Evolutionary conservation across 2,797 vertebrate genomes (phyloP).

Genomic region (Phoebastria nigripes): DNA sequence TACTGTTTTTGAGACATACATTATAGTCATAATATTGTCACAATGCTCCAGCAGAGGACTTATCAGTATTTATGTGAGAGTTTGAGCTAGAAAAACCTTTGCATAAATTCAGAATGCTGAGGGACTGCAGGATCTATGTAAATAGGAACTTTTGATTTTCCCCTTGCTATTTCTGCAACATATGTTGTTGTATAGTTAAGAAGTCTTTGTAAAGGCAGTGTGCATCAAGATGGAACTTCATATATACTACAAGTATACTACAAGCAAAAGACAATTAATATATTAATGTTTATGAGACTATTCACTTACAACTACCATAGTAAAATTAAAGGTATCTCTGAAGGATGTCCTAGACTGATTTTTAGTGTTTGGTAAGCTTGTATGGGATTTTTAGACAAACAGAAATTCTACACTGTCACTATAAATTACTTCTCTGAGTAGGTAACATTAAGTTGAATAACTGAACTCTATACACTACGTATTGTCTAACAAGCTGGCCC

Average conservation of each 20-base stretch:
- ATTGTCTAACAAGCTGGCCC: conserved; percentile 28
- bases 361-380: not conserved
- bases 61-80: not conserved
- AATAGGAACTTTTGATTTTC: not conserved
- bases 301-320: not conserved
- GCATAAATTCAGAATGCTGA: not conserved
- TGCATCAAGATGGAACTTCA: not conserved
- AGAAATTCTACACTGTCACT: not conserved
- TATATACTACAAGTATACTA: not conserved
- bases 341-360: not conserved
- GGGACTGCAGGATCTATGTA: not conserved
- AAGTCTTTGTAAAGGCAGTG: not conserved
- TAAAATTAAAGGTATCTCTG: not conserved
- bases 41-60: not conserved
- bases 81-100: not conserved
- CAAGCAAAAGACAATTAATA: not conserved
- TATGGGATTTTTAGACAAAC: not conserved
- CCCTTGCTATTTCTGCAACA: not conserved
- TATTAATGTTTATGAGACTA: not conserved
- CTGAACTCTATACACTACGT: not conserved
- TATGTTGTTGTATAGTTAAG: not conserved
- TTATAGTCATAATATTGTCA: not conserved
- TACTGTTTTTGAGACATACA: not conserved
- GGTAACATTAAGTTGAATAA: conserved; percentile 14
- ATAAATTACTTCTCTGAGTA: not conserved